Percentiles rank a stretch among this genome's conserved stretches.
These are phyloP conservation scores for Eufriesea mexicana DNA, from an alignment of 1,140 invertebrate genomes.

Conservation along the genomic window DNA sequence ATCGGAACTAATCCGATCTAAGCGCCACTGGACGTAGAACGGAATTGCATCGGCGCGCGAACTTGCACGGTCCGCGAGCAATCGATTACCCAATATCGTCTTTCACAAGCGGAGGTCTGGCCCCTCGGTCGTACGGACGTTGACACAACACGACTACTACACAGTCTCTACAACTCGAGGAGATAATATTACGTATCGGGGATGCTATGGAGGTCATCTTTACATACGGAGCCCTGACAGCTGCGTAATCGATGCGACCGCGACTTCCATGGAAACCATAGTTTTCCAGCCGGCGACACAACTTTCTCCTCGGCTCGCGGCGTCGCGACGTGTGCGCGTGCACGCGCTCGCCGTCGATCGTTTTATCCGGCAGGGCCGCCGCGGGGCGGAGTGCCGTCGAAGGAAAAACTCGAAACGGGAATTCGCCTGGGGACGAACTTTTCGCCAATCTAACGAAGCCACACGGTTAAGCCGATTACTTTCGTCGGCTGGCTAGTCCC, in stretches of 20 bases:
- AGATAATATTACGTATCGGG: slow-evolving; percentile 61
- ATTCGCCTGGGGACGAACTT: slow-evolving; percentile 56
- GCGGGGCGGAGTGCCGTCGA: not conserved
- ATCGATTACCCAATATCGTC: slow-evolving; percentile 65
- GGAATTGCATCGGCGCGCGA: slow-evolving; percentile 18
- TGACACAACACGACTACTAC: slow-evolving; percentile 55
- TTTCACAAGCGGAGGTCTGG: slow-evolving; percentile 53
- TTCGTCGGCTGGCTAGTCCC: slow-evolving; percentile 7
- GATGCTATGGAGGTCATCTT: slow-evolving; percentile 58
- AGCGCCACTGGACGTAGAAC: not conserved
- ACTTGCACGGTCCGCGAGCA: slow-evolving; percentile 4
- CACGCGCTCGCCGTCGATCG: not conserved
- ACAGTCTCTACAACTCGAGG: slow-evolving; percentile 40
- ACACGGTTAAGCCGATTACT: slow-evolving; percentile 64
- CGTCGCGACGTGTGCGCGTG: not conserved
- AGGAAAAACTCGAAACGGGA: slow-evolving; percentile 44
- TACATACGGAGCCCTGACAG: slow-evolving; percentile 40
- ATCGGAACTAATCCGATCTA: not conserved
- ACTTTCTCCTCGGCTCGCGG: slow-evolving; percentile 30
- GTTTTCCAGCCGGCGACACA: slow-evolving; percentile 36
- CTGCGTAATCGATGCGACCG: slow-evolving; percentile 41
- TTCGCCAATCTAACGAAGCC: slow-evolving; percentile 64
- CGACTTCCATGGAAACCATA: slow-evolving; percentile 46
- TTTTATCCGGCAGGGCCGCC: not conserved
- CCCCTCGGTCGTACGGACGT: slow-evolving; percentile 40